Evolutionary conservation across 2,797 vertebrate genomes (phyloP).

Genomic region (Sebastolobus altivelis): DNA sequence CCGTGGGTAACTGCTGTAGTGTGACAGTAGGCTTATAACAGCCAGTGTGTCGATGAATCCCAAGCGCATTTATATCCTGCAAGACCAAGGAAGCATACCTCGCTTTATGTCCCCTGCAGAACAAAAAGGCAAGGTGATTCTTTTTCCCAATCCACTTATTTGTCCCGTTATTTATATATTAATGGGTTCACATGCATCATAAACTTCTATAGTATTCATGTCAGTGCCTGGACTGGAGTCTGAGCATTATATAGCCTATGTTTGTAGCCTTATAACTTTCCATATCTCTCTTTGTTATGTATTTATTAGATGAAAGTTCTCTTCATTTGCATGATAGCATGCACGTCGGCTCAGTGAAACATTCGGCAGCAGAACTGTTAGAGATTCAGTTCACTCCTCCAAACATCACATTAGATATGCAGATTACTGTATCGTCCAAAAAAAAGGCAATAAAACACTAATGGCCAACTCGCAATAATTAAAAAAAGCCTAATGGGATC

Average conservation of each 20-base stretch:
- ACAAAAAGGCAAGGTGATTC: slow-evolving; percentile 55
- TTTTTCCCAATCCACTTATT: slow-evolving; percentile 49
- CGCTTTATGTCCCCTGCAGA: slow-evolving; percentile 66
- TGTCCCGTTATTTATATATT: slow-evolving; percentile 64
- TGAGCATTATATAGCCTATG: slow-evolving; percentile 23
- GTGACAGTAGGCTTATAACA: slow-evolving; percentile 85
- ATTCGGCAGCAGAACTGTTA: slow-evolving; percentile 29
- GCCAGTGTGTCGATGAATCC: slow-evolving; percentile 83
- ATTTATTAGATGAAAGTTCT: slow-evolving; percentile 32
- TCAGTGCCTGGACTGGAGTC: slow-evolving; percentile 7
- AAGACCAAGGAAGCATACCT: slow-evolving; percentile 70
- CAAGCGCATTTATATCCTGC: slow-evolving; percentile 78
- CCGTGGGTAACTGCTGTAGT: slow-evolving; percentile 76
- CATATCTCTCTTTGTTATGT: slow-evolving; percentile 16
- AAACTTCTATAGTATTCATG: slow-evolving; percentile 43
- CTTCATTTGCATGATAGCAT: slow-evolving; percentile 52
- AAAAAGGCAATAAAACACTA: slow-evolving; percentile 50
- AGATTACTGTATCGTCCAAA: slow-evolving; percentile 41
- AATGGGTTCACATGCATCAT: slow-evolving; percentile 51
- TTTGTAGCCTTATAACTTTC: slow-evolving; percentile 30
- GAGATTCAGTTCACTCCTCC: slow-evolving; percentile 50
- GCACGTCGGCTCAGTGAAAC: slow-evolving; percentile 18
- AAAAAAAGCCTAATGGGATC: slow-evolving; percentile 60
- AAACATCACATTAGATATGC: slow-evolving; percentile 61
- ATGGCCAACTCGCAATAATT: slow-evolving; percentile 55